Evolutionary conservation across 2,797 vertebrate species (phyloP).

Genomic region (Phalloptychus januarius): DNA sequence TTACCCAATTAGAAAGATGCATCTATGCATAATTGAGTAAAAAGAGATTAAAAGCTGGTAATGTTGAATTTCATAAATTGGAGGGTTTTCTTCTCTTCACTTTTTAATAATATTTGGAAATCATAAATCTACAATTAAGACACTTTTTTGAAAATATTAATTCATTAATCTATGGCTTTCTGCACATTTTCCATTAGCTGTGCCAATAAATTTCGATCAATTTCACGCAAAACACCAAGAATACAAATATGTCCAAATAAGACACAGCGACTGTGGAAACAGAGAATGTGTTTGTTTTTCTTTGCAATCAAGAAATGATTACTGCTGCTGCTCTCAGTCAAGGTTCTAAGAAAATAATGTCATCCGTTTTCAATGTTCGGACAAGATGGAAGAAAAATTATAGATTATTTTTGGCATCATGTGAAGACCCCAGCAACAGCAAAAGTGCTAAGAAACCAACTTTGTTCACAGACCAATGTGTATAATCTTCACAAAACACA

Average conservation of each 20-base stretch:
- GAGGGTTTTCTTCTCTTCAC: too few relatives aligned
- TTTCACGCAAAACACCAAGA: not conserved
- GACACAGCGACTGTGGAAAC: not conserved
- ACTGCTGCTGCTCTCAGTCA: not conserved
- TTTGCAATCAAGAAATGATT: not conserved
- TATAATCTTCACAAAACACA: too few relatives aligned
- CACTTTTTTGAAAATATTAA: too few relatives aligned
- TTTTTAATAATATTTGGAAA: too few relatives aligned
- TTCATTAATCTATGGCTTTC: not conserved
- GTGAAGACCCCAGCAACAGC: not conserved
- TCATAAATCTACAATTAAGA: too few relatives aligned
- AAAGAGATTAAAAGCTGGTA: too few relatives aligned
- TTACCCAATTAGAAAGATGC: too few relatives aligned
- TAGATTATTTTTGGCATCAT: not conserved
- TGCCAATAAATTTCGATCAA: not conserved
- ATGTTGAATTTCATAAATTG: too few relatives aligned
- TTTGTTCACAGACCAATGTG: too few relatives aligned
- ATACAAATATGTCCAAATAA: not conserved
- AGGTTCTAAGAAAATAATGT: not conserved
- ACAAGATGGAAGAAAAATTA: not conserved
- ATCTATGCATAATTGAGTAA: too few relatives aligned
- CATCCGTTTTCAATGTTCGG: not conserved
- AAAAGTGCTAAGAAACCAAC: not conserved
- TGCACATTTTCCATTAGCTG: not conserved
- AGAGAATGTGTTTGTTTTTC: not conserved